phyloP scores from a whole-genome alignment of 1,140 invertebrate genomes.

The Nylanderia fulva region DNA sequence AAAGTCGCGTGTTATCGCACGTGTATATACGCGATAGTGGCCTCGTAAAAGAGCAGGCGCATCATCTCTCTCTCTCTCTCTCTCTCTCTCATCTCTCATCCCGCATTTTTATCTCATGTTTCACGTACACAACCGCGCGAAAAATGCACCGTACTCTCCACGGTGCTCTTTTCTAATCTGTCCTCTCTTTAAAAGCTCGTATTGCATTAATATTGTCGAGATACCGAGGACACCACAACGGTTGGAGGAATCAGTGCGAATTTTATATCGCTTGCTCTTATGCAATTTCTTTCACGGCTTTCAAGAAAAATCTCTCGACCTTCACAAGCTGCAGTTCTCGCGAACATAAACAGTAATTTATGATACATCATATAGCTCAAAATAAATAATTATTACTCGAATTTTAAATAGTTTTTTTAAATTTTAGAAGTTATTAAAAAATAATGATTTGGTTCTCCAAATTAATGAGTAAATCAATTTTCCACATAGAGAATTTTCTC shows the following conservation, averaged over 20 bases:
- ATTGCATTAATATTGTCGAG: slow-evolving; percentile 15
- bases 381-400: background rate
- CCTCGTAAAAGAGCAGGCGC: slow-evolving; percentile 26
- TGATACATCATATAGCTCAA: background rate
- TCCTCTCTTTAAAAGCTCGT: background rate
- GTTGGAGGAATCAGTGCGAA: background rate
- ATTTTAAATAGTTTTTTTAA: background rate
- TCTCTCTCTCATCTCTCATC: background rate
- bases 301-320: background rate
- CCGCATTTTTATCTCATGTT: slow-evolving; percentile 46
- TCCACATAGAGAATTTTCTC: no score
- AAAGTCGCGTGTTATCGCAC: slow-evolving; percentile 46
- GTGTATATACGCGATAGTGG: slow-evolving; percentile 28
- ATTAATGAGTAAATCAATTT: background rate
- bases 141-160: slow-evolving; percentile 7
- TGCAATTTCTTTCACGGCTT: background rate
- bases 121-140: background rate
- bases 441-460: background rate
- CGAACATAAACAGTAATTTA: background rate
- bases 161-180: background rate
- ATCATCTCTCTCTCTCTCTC: no score
- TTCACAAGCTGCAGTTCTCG: background rate
- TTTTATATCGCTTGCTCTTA: slow-evolving; percentile 12
- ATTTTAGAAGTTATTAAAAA: background rate
- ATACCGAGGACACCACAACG: background rate